phyloP scores from a whole-genome alignment of 2,113 vertebrate genomes.

The Delphinapterus leucas region DNA sequence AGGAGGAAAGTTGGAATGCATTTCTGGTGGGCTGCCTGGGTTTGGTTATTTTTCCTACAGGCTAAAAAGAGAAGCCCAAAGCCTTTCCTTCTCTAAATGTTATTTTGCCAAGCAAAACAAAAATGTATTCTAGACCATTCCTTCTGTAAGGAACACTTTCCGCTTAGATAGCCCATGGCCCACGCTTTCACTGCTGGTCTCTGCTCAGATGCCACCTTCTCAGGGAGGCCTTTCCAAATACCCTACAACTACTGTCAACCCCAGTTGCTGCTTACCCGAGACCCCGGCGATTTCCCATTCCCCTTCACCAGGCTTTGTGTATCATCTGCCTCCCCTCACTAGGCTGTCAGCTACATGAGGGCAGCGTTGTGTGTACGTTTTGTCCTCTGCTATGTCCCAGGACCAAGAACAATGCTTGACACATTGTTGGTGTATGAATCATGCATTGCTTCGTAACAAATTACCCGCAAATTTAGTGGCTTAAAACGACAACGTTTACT shows the following conservation, averaged over 20 bases:
- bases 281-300: too few relatives aligned
- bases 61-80: background rate
- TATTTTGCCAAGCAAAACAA: constrained; percentile 4
- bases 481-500: background rate
- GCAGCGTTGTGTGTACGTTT: background rate
- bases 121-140: background rate
- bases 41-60: constrained; percentile 32
- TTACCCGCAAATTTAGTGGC: background rate
- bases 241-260: background rate
- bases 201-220: background rate
- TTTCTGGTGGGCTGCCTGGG: background rate
- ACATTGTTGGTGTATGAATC: background rate
- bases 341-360: background rate
- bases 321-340: background rate
- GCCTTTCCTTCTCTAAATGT: background rate
- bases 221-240: background rate
- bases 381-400: background rate
- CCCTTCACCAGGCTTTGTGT: background rate
- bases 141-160: background rate
- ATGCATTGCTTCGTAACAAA: background rate
- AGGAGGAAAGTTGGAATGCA: background rate
- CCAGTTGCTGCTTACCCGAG: background rate
- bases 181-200: background rate
- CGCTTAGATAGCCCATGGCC: background rate
- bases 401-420: background rate